These are phyloP conservation scores for Agriopis aurantiaria DNA, from an alignment of 2,888 invertebrate genomes.

Conservation along the genomic window DNA sequence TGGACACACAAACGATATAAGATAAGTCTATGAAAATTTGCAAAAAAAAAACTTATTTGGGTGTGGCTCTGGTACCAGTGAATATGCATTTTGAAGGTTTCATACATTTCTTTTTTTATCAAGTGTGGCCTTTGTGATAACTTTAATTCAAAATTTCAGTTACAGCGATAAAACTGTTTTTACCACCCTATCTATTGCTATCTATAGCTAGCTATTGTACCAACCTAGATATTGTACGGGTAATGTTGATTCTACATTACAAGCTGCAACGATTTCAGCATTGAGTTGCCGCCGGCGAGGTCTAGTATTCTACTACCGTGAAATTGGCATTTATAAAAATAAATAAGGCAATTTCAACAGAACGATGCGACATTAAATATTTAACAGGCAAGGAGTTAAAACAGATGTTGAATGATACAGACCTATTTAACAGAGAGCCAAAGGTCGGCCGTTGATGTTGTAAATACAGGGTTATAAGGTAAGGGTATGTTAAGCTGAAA, in stretches of 20 bases:
- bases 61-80: too few relatives aligned
- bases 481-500: too few relatives aligned
- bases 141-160: too few relatives aligned
- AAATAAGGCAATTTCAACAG: conserved; percentile 25
- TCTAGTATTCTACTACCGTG: conserved; percentile 9
- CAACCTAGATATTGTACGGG: too few relatives aligned
- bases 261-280: not conserved
- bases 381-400: conserved; percentile 28
- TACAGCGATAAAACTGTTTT: too few relatives aligned
- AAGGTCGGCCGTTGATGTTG: conserved; percentile 18
- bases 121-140: too few relatives aligned
- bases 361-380: conserved; percentile 28
- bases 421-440: conserved; percentile 25
- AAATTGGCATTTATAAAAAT: conserved; percentile 30
- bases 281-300: conserved; percentile 3
- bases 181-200: too few relatives aligned
- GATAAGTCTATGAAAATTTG: too few relatives aligned
- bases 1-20: too few relatives aligned
- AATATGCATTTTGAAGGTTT: too few relatives aligned
- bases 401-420: conserved; percentile 29
- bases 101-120: too few relatives aligned
- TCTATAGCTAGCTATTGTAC: not conserved
- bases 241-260: not conserved
- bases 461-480: not conserved
- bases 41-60: too few relatives aligned